These are phyloP conservation scores for Trachymyrmex septentrionalis DNA, from an alignment of 1,140 invertebrate species.

Conservation along the genomic window DNA sequence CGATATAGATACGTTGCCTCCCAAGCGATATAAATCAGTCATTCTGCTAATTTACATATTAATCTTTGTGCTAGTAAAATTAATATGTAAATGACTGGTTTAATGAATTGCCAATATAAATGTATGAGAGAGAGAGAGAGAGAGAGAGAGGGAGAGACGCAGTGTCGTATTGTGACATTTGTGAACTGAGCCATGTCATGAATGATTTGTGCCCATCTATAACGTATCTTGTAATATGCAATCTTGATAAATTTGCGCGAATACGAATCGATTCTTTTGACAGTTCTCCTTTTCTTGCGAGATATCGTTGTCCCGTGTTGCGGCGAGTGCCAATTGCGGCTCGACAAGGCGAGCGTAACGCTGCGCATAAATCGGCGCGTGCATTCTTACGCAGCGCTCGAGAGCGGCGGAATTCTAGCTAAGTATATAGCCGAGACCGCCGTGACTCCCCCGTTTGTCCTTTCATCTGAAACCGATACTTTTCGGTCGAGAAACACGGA, in stretches of 20 bases:
- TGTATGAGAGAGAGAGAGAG: neutral
- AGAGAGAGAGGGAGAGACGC: neutral
- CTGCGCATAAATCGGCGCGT: neutral
- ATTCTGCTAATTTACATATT: constrained; percentile 42
- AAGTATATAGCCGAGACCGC: constrained; percentile 18
- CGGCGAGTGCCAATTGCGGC: neutral
- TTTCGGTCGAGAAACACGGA: constrained; percentile 34
- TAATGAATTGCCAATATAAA: constrained; percentile 11
- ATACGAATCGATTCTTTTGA: neutral
- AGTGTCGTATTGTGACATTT: neutral
- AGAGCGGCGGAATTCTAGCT: neutral
- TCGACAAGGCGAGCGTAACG: constrained; percentile 31
- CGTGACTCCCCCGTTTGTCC: constrained; percentile 6
- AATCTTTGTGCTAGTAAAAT: constrained; percentile 41
- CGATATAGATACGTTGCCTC: neutral
- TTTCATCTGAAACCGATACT: constrained; percentile 27
- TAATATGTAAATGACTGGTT: constrained; percentile 54
- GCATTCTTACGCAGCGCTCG: constrained; percentile 11
- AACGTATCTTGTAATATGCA: constrained; percentile 18
- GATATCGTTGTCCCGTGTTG: constrained; percentile 8
- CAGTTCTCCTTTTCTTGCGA: neutral
- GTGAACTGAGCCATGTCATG: neutral
- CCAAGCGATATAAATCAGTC: constrained; percentile 46
- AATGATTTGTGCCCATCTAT: constrained; percentile 34
- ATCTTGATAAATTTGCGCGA: constrained; percentile 30